Evolutionary conservation across 2,888 invertebrate genomes (phyloP).

Genomic region (Entomobrya proxima): DNA sequence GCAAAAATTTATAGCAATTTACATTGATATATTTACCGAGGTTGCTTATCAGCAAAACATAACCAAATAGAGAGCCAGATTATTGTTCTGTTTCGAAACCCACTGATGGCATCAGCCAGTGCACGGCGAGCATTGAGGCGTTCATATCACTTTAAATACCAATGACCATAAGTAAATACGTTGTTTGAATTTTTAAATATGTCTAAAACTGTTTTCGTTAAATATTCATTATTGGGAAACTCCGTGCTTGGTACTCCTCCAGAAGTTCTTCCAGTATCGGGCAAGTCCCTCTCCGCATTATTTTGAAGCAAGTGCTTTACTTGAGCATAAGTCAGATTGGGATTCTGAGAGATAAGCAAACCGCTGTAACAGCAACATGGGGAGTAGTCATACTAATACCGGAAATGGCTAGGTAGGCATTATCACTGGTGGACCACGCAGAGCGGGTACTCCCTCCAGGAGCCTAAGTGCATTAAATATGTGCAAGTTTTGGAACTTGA

Average conservation of each 20-base stretch:
- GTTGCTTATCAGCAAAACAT: too few relatives aligned
- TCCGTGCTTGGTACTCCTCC: background rate
- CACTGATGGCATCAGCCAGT: too few relatives aligned
- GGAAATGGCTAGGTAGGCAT: background rate
- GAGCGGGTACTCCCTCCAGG: background rate
- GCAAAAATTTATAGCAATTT: too few relatives aligned
- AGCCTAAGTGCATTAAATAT: background rate
- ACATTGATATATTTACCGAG: too few relatives aligned
- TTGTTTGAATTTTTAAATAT: too few relatives aligned
- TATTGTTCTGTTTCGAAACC: too few relatives aligned
- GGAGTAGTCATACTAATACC: background rate
- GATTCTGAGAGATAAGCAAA: background rate
- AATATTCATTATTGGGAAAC: too few relatives aligned
- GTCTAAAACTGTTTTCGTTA: too few relatives aligned
- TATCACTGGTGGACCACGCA: background rate
- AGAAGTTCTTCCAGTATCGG: background rate
- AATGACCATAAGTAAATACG: too few relatives aligned
- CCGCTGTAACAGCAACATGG: background rate
- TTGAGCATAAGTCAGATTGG: background rate
- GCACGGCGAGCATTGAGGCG: too few relatives aligned
- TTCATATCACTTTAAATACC: too few relatives aligned
- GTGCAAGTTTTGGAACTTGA: background rate
- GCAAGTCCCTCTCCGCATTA: background rate
- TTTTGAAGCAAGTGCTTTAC: background rate
- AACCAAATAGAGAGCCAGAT: too few relatives aligned